Evolutionary conservation across 2,888 invertebrate genomes (phyloP), one percentile per base, ranked within the genome.

Genomic region (Mellilla xanthometata): DNA sequence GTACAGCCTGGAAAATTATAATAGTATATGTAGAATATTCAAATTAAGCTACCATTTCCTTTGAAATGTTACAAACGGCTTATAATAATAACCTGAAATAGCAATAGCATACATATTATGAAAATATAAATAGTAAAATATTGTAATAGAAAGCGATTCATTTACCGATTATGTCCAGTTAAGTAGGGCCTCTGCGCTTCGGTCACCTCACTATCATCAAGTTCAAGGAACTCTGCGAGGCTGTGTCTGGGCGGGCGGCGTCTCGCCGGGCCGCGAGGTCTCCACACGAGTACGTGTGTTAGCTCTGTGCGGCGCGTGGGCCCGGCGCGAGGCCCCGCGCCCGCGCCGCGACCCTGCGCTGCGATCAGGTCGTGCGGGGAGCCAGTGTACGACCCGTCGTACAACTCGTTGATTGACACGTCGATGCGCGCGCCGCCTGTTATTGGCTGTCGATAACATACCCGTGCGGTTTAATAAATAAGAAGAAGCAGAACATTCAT

Each of bases 321-420:
- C 0, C 95, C 95, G 2, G 95, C 94, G 47, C 96, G 88, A 5
- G 36, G 94, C 92, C 81, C 55, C 76, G 94, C 38, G 93, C 93
- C 58, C 94, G 83, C 13, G 93, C 95, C 4, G 92, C 93, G 95
- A 76, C 52, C 95, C 92, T 57, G 96, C 92, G 56, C 95, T 92
- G 95, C 93, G 38, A 95, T 95, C 54, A 97, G 90, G 80, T 97
- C 96, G 72, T 96, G 96, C 0, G 98, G 97, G 28, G 97, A 97
- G 2, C 98, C 98, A 7, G 96, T 95, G 81, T 98, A 98, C 0
- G 97, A 97, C 0, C 98, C 98, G 83, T 99, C 98, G 82, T 97
- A 98, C 49, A 95, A 88, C 78, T 98, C 97, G 84, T 98, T 98
- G 60, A 99, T 96, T 0, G 97, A 95, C 1, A 99, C 98, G 85